Evolutionary conservation across 2,888 invertebrate genomes (phyloP), one percentile per base, ranked within the genome.

Genomic region (Nyleta sp.): DNA sequence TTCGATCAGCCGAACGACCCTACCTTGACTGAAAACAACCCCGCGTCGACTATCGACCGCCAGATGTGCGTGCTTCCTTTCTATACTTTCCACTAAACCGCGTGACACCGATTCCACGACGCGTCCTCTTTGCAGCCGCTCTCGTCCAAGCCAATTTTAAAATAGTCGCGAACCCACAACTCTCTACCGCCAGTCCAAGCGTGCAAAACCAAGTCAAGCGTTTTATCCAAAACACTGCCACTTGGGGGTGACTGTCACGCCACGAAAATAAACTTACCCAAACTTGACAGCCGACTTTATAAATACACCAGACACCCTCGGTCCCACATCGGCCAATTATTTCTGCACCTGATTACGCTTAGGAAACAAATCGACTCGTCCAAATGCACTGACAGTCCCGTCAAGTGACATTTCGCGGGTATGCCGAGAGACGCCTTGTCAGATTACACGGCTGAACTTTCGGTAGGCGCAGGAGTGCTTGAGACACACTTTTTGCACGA

Each of bases 101-200:
- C n/a, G 46, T 53, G 74, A 65, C 74, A 74, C 67, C 67, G 42
- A 53, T 67, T 59, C 35, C n/a, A 10, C 53, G 18, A 52, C 52
- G 13, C 50, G 28, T 57, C 6, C n/a, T n/a, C n/a, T n/a, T n/a
- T n/a, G 18, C 57, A 57, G 31, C 46, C 22, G 57, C 13, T 57
- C 33, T 13, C 33, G 11, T 50, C n/a, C n/a, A n/a, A n/a, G n/a
- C n/a, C n/a, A n/a, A n/a, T n/a, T n/a, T n/a, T n/a, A n/a, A n/a
- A n/a, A n/a, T n/a, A n/a, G n/a, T n/a, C n/a, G n/a, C n/a, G n/a
- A n/a, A n/a, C n/a, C n/a, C n/a, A n/a, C n/a, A n/a, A n/a, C n/a
- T n/a, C n/a, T n/a, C n/a, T n/a, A n/a, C n/a, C n/a, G n/a, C n/a
- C n/a, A n/a, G n/a, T n/a, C n/a, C n/a, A n/a, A n/a, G n/a, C n/a